Percentiles rank a stretch among this genome's conserved stretches.
phyloP scores from a whole-genome alignment of 2,797 vertebrate genomes.

The Alcedo atthis region DNA sequence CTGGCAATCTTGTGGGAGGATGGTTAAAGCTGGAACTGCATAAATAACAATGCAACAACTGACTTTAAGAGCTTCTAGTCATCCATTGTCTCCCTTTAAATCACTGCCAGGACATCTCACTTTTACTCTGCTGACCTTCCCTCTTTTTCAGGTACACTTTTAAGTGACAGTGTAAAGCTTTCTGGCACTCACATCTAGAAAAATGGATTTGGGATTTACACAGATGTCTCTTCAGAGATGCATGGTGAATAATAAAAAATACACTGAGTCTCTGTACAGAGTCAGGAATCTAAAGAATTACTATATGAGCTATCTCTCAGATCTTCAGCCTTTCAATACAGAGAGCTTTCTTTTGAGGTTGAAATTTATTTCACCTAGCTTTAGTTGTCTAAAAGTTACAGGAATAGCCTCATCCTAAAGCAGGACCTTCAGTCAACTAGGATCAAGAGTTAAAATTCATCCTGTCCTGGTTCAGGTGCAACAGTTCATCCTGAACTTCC shows the following conservation, averaged over 20 bases:
- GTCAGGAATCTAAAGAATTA: neutral
- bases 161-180: neutral
- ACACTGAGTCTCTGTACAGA: neutral
- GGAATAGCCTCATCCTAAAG: neutral
- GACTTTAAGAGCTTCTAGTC: neutral
- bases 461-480: neutral
- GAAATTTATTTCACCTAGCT: neutral
- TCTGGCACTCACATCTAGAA: neutral
- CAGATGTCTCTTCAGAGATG: neutral
- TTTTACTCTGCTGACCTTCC: neutral
- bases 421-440: neutral
- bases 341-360: conserved; percentile 1
- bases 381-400: neutral
- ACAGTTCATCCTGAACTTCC: neutral
- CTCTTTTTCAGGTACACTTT: neutral
- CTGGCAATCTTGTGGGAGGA: neutral
- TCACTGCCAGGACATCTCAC: neutral
- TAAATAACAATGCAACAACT: neutral
- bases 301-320: neutral
- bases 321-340: neutral
- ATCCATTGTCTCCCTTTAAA: neutral
- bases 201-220: neutral
- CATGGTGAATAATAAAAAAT: neutral
- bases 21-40: neutral
- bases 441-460: neutral